Percentiles rank a stretch among this genome's conserved stretches.
These are phyloP conservation scores for Lissocephala sabroskyi DNA, from an alignment of 2,888 invertebrate genomes.

Conservation along the genomic window DNA sequence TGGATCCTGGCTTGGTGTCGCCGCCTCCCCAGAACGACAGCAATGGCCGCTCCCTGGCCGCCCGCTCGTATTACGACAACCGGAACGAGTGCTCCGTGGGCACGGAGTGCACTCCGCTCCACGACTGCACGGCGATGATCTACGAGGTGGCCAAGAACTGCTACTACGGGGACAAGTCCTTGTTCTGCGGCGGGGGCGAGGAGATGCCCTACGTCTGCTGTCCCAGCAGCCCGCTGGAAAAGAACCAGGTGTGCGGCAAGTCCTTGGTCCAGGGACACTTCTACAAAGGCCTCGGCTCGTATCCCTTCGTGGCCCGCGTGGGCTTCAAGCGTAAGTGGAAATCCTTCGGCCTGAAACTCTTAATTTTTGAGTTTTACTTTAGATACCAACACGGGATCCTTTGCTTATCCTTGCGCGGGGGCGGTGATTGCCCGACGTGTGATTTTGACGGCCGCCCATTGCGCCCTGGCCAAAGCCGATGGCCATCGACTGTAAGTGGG, in stretches of 20 bases:
- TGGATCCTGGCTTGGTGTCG: slow-evolving; percentile 22
- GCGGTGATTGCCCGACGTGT: slow-evolving; percentile 78
- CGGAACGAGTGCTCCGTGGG: slow-evolving; percentile 62
- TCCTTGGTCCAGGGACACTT: slow-evolving; percentile 79
- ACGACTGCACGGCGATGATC: slow-evolving; percentile 71
- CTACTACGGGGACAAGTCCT: slow-evolving; percentile 70
- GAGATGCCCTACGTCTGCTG: slow-evolving; percentile 72
- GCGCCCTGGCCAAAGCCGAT: slow-evolving; percentile 83
- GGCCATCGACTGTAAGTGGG: slow-evolving; percentile 82
- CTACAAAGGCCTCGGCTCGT: slow-evolving; percentile 80
- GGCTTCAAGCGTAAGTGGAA: slow-evolving; percentile 81
- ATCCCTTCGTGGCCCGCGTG: slow-evolving; percentile 84
- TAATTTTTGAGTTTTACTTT: slow-evolving; percentile 16
- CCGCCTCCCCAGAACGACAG: slow-evolving; percentile 3
- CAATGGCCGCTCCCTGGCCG: slow-evolving; percentile 37
- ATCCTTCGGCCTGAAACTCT: background rate
- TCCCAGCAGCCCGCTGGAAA: slow-evolving; percentile 69
- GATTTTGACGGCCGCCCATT: slow-evolving; percentile 85
- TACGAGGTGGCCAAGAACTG: slow-evolving; percentile 71
- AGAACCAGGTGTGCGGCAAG: slow-evolving; percentile 76
- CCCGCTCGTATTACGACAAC: slow-evolving; percentile 61
- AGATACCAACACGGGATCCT: slow-evolving; percentile 80
- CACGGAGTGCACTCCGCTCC: slow-evolving; percentile 70
- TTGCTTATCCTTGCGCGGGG: slow-evolving; percentile 84
- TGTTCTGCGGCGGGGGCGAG: slow-evolving; percentile 70